Evolutionary conservation across 2,888 invertebrate genomes (phyloP).

Genomic region (Polydrusus pterygomalis): DNA sequence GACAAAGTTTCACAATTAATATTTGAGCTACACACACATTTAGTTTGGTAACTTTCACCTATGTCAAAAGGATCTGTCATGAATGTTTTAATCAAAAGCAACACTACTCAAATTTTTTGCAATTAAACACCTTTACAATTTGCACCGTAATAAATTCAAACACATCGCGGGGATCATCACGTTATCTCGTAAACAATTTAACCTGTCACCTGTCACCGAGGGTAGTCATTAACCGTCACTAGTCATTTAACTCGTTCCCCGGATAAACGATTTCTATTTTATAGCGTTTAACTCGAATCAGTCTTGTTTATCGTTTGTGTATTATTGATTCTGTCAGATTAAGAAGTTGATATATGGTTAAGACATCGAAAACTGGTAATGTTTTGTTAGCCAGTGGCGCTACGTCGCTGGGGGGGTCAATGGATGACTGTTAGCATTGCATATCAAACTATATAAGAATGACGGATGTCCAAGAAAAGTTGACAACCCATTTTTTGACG

Average conservation of each 20-base stretch:
- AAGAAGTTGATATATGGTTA: slow-evolving; percentile 32
- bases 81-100: too few species aligned
- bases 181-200: slow-evolving; percentile 22
- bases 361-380: slow-evolving; percentile 23
- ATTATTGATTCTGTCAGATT: slow-evolving; percentile 34
- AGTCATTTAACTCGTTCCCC: slow-evolving; percentile 11
- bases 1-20: too few species aligned
- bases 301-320: slow-evolving; percentile 19
- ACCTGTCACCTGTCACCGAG: slow-evolving; percentile 31
- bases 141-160: not conserved
- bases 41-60: too few species aligned
- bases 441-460: too few species aligned
- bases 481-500: too few species aligned
- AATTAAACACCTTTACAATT: not conserved
- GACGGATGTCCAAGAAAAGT: too few species aligned
- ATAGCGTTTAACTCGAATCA: slow-evolving; percentile 32
- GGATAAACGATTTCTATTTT: slow-evolving; percentile 33
- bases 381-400: not conserved
- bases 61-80: too few species aligned
- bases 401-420: too few species aligned
- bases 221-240: slow-evolving; percentile 35
- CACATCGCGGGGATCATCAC: not conserved
- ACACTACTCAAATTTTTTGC: too few species aligned
- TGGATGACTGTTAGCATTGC: too few species aligned
- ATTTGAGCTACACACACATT: too few species aligned